Conservation (phyloP, 2,797 vertebrate species). For the Fringilla coelebs region DNA sequence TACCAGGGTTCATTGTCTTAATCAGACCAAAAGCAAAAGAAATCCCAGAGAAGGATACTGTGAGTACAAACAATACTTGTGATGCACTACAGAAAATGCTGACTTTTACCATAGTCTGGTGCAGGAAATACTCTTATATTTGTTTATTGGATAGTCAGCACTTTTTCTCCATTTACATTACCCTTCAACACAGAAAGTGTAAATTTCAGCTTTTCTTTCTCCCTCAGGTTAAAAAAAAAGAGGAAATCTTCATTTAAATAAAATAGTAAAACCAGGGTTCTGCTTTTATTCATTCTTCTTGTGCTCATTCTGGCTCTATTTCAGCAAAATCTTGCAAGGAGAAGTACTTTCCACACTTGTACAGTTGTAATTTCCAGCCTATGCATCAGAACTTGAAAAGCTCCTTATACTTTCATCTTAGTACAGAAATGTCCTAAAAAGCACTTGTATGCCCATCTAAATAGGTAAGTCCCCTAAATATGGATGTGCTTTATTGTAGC, state of each 20-base stretch:
- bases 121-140: background rate
- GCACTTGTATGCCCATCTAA: background rate
- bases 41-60: background rate
- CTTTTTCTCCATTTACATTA: background rate
- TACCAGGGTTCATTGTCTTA: background rate
- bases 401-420: background rate
- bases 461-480: background rate
- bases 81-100: background rate
- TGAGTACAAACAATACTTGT: background rate
- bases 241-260: background rate
- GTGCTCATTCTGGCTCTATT: background rate
- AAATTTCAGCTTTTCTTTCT: background rate
- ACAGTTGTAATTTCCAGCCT: background rate
- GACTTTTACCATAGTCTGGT: background rate
- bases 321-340: background rate
- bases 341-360: background rate
- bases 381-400: background rate
- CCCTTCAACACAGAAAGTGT: background rate
- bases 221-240: background rate
- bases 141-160: background rate
- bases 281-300: background rate
- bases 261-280: background rate
- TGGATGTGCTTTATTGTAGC: background rate
- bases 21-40: background rate
- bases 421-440: background rate